Evolutionary conservation across 2,888 invertebrate genomes (phyloP).

Genomic region (Tupiocoris notatus): DNA sequence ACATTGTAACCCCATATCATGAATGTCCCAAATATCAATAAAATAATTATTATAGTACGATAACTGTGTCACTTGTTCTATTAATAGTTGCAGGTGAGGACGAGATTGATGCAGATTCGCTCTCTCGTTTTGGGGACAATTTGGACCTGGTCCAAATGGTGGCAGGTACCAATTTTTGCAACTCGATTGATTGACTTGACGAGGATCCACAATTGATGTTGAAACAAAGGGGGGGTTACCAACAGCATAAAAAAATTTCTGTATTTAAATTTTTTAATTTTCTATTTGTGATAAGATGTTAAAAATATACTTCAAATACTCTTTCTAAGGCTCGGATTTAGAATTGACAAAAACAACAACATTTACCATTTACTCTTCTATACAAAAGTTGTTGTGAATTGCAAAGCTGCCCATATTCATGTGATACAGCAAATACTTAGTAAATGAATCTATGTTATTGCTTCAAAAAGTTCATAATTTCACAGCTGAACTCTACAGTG

Average conservation of each 20-base stretch:
- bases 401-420: not conserved
- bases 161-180: too few species aligned
- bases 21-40: too few species aligned
- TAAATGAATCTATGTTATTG: not conserved
- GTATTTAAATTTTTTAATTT: not conserved
- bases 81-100: too few species aligned
- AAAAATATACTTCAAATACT: not conserved
- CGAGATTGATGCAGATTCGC: too few species aligned
- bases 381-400: not conserved
- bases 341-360: not conserved
- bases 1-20: too few species aligned
- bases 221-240: too few species aligned
- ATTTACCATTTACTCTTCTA: not conserved
- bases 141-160: too few species aligned
- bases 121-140: too few species aligned
- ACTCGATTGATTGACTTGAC: too few species aligned
- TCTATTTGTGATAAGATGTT: not conserved
- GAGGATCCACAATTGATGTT: too few species aligned
- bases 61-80: too few species aligned
- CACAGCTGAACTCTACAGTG: not conserved
- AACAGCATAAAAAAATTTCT: not conserved
- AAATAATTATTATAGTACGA: too few species aligned
- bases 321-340: not conserved
- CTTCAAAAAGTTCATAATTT: not conserved
- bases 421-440: not conserved